A percentile compares a stretch with the other conserved stretches of the same genome.
Conservation (phyloP, 1,140 invertebrate species). For the Temnothorax curvispinosus region DNA sequence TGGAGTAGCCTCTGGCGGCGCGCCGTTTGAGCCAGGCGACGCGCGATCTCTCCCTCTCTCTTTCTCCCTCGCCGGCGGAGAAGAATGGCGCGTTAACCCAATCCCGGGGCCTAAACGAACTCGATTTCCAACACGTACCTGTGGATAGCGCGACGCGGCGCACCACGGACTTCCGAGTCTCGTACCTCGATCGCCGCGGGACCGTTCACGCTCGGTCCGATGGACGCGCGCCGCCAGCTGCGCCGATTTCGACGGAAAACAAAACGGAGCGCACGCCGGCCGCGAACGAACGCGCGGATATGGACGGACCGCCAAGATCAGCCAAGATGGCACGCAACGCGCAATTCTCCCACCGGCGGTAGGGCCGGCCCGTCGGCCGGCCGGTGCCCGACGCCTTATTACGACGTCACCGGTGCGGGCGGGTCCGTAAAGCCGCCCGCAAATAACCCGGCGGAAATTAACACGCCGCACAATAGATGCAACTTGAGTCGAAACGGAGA, state of each 20-base stretch:
- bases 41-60: neutral
- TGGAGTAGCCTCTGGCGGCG: neutral
- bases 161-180: neutral
- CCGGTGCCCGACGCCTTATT: neutral
- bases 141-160: neutral
- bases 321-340: slow-evolving; percentile 71
- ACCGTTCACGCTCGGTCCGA: slow-evolving; percentile 55
- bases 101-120: slow-evolving; percentile 21
- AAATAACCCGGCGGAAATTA: no score
- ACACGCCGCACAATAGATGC: no score
- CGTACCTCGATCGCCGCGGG: slow-evolving; percentile 34
- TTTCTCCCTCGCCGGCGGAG: neutral
- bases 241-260: slow-evolving; percentile 49
- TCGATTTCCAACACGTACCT: neutral
- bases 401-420: no score
- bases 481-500: no score
- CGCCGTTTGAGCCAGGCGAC: neutral
- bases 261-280: slow-evolving; percentile 65
- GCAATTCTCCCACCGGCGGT: slow-evolving; percentile 66
- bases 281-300: slow-evolving; percentile 68
- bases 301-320: slow-evolving; percentile 69
- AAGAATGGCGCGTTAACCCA: slow-evolving; percentile 32
- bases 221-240: neutral
- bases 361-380: neutral
- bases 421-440: no score